Percentiles rank a stretch among this genome's conserved stretches.
Conservation (phyloP, 1,140 invertebrate species). For the Hetaerina americana region DNA sequence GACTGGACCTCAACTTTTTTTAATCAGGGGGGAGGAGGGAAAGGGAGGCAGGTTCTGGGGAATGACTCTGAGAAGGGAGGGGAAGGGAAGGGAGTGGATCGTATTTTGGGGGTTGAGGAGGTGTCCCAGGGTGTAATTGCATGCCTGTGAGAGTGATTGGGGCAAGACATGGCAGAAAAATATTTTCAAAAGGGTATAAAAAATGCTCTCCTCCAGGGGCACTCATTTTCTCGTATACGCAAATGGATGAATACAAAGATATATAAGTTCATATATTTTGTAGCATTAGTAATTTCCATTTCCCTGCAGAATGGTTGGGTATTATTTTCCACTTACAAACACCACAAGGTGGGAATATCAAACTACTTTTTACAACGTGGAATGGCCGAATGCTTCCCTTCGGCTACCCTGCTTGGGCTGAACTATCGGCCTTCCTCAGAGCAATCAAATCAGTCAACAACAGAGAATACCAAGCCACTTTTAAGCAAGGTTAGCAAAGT, state of each 20-base stretch:
- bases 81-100: not conserved
- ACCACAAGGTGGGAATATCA: not conserved
- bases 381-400: not conserved
- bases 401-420: not conserved
- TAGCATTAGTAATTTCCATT: not conserved
- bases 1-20: not conserved
- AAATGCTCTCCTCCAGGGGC: not conserved
- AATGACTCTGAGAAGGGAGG: not conserved
- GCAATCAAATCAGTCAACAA: not conserved
- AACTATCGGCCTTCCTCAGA: not conserved
- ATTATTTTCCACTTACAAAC: not conserved
- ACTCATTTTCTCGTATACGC: not conserved
- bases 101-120: too few relatives aligned
- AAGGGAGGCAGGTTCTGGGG: not conserved
- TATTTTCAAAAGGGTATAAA: conserved; percentile 1
- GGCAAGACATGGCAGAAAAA: not conserved
- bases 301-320: not conserved
- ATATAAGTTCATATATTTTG: conserved; percentile 1
- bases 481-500: not conserved
- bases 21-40: not conserved
- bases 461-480: not conserved
- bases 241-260: not conserved
- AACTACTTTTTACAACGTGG: not conserved
- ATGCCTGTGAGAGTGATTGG: not conserved
- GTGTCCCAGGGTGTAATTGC: not conserved